phyloP scores from a whole-genome alignment of 2,888 invertebrate genomes.

The Oxyteleia sp. region DNA sequence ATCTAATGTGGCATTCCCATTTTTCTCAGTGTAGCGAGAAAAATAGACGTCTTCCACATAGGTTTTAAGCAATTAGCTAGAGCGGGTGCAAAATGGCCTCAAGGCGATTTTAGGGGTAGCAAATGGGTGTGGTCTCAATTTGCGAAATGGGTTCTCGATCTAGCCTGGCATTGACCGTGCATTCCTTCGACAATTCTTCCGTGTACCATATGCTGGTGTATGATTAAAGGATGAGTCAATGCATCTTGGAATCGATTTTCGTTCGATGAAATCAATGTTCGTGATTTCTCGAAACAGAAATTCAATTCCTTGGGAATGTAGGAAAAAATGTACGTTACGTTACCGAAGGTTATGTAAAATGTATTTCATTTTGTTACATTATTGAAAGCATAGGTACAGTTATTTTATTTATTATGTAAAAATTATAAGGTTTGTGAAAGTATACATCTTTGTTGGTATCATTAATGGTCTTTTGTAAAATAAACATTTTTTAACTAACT shows the following conservation, averaged over 20 bases:
- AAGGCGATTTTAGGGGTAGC: constrained; percentile 77
- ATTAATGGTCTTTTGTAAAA: no score
- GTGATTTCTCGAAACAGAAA: not conserved
- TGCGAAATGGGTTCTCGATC: constrained; percentile 78
- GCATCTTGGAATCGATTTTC: constrained; percentile 27
- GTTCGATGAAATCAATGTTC: not conserved
- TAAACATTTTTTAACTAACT: no score
- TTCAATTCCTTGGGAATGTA: not conserved
- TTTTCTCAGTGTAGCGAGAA: constrained; percentile 30
- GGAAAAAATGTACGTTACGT: not conserved
- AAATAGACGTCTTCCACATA: constrained; percentile 28
- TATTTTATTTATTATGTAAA: no score
- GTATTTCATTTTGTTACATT: no score
- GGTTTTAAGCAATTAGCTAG: constrained; percentile 78
- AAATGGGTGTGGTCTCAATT: constrained; percentile 83
- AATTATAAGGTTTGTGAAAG: no score
- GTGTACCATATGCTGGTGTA: constrained; percentile 64
- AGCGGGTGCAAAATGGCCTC: constrained; percentile 80
- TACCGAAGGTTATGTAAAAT: no score
- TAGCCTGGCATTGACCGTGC: constrained; percentile 42
- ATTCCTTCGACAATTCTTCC: constrained; percentile 57
- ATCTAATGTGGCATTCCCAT: no score
- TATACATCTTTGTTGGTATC: no score
- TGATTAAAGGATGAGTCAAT: constrained; percentile 15
- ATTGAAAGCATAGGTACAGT: no score